Evolutionary conservation across 2,113 vertebrate genomes (phyloP).

Genomic region (Megalops atlanticus): DNA sequence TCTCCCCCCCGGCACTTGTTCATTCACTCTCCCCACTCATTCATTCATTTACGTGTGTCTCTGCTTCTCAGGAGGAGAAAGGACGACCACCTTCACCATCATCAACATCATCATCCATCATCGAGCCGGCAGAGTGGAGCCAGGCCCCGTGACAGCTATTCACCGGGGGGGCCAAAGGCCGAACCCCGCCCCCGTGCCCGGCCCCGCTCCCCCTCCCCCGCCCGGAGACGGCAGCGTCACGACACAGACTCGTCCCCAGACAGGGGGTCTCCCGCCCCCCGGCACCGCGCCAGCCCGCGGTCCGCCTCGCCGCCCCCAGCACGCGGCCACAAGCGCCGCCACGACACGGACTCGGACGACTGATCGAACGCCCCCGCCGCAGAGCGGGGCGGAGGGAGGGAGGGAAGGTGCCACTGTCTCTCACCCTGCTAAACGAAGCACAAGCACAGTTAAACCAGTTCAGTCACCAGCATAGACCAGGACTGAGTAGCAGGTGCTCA

Average conservation of each 20-base stretch:
- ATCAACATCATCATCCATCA: conserved; percentile 68
- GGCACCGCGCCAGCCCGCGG: conserved; percentile 48
- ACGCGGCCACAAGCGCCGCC: conserved; percentile 66
- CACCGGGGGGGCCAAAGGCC: conserved; percentile 62
- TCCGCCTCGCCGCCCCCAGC: conserved; percentile 53
- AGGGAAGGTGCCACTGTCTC: neutral
- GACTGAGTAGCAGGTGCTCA: neutral
- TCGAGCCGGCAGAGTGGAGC: conserved; percentile 72
- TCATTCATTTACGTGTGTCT: conserved; percentile 53
- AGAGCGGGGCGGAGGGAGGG: neutral
- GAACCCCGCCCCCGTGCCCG: conserved; percentile 48
- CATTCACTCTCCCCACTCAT: conserved; percentile 24
- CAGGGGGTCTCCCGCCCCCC: conserved; percentile 53
- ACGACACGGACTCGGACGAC: conserved; percentile 74
- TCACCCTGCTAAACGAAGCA: neutral
- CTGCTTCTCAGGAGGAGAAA: conserved; percentile 66
- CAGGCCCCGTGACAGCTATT: conserved; percentile 68
- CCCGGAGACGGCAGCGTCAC: conserved; percentile 47
- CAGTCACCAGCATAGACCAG: neutral
- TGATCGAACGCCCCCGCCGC: conserved; percentile 49
- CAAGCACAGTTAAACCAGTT: neutral
- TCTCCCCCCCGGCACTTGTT: neutral
- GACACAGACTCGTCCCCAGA: conserved; percentile 60
- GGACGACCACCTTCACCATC: conserved; percentile 63
- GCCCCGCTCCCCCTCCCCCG: conserved; percentile 43